Conservation (phyloP, 2,888 invertebrate species). For the Torymus aiolomorphi region DNA sequence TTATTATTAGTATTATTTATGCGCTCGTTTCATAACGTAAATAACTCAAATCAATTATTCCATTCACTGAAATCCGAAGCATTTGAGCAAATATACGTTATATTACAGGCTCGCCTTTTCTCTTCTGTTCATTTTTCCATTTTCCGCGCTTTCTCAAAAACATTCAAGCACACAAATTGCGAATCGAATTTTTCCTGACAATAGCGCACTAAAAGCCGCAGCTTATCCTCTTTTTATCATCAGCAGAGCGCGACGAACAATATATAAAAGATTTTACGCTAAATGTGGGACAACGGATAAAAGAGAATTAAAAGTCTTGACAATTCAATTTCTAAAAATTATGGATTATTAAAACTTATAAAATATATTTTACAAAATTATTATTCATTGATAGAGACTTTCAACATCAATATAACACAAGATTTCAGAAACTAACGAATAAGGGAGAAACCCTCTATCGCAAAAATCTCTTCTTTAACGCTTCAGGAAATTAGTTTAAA, state of each 20-base stretch:
- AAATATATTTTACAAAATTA: too few relatives aligned
- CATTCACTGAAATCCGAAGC: background rate
- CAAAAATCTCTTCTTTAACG: too few relatives aligned
- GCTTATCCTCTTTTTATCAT: conserved; percentile 15
- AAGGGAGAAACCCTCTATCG: too few relatives aligned
- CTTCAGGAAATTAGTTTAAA: too few relatives aligned
- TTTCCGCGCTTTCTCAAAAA: conserved; percentile 31
- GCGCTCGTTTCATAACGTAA: background rate
- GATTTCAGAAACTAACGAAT: too few relatives aligned
- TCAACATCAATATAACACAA: too few relatives aligned
- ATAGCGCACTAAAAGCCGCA: conserved; percentile 37
- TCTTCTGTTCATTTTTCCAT: conserved; percentile 9
- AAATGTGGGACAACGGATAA: background rate
- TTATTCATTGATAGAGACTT: too few relatives aligned
- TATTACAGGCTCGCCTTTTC: background rate
- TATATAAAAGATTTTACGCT: conserved; percentile 23
- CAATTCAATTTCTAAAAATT: conserved; percentile 10
- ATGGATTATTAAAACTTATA: too few relatives aligned
- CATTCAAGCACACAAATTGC: conserved; percentile 38
- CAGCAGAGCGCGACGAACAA: conserved; percentile 26
- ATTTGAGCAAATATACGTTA: too few relatives aligned
- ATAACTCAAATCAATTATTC: conserved; percentile 9
- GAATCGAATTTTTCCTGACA: conserved; percentile 48
- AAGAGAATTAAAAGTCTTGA: background rate
- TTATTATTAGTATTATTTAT: too few relatives aligned